phyloP scores from a whole-genome alignment of 2,113 vertebrate species.

The Potamarius usumacintae region DNA sequence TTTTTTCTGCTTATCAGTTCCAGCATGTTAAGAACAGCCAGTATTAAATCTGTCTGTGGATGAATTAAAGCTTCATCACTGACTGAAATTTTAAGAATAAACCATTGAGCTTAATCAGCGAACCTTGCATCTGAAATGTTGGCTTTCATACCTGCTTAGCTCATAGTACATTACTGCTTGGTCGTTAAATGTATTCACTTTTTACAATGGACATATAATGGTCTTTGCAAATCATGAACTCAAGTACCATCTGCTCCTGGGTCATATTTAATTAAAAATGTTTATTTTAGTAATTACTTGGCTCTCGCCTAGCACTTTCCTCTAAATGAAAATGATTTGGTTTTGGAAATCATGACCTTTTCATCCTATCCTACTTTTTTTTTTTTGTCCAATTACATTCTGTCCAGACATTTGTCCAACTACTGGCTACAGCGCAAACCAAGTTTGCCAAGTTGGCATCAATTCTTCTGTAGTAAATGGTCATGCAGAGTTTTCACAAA shows the following conservation, averaged over 20 bases:
- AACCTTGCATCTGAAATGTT: not conserved
- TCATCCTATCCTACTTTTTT: not conserved
- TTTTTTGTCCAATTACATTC: not conserved
- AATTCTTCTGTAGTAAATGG: not conserved
- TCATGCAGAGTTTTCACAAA: not conserved
- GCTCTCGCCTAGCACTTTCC: not conserved
- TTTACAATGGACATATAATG: constrained; percentile 48
- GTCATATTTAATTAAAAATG: not conserved
- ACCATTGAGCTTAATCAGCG: not conserved
- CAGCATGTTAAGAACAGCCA: not conserved
- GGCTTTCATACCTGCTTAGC: not conserved
- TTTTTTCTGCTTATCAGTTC: not conserved
- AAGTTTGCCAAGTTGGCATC: not conserved
- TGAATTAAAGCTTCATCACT: not conserved
- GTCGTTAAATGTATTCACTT: constrained; percentile 34
- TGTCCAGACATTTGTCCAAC: not conserved
- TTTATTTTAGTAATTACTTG: constrained; percentile 2
- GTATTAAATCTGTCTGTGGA: not conserved
- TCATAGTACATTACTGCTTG: not conserved
- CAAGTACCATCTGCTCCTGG: constrained; percentile 13
- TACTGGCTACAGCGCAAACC: not conserved
- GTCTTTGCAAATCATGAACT: constrained; percentile 44
- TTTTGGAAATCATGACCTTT: not conserved
- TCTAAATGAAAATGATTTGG: not conserved
- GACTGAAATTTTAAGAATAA: constrained; percentile 1